phyloP scores from a whole-genome alignment of 2,113 vertebrate species.

The Thalassarche chlororhynchos region DNA sequence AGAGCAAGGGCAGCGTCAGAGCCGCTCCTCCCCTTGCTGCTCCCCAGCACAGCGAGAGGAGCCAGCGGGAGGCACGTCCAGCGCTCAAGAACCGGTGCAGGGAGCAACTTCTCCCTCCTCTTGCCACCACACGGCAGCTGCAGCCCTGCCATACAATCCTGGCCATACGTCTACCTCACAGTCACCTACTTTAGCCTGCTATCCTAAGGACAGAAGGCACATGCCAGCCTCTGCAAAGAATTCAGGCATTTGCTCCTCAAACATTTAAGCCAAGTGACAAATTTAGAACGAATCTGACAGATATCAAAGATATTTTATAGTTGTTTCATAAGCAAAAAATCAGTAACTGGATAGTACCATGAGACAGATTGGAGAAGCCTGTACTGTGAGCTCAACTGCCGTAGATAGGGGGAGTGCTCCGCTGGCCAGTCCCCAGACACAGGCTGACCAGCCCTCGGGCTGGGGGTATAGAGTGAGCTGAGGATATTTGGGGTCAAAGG shows the following conservation, averaged over 20 bases:
- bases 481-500: not conserved
- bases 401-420: rapidly evolving
- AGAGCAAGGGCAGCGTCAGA: not conserved
- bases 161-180: not conserved
- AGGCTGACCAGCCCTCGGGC: not conserved
- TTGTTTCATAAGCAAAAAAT: not conserved
- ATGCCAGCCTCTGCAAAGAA: not conserved
- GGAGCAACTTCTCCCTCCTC: not conserved
- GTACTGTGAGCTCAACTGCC: not conserved
- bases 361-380: not conserved
- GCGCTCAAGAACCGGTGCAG: not conserved
- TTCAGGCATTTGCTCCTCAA: not conserved
- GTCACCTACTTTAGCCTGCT: not conserved
- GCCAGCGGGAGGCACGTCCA: not conserved
- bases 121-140: not conserved
- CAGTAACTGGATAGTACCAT: not conserved
- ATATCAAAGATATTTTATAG: not conserved
- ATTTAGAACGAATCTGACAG: not conserved
- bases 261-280: not conserved
- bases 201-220: not conserved
- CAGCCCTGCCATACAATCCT: not conserved
- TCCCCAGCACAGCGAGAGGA: not conserved
- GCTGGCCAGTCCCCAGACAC: rapidly evolving
- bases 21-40: not conserved
- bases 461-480: not conserved